These are phyloP conservation scores for Tragelaphus strepsiceros DNA, from an alignment of 2,113 vertebrate species.

Conservation along the genomic window DNA sequence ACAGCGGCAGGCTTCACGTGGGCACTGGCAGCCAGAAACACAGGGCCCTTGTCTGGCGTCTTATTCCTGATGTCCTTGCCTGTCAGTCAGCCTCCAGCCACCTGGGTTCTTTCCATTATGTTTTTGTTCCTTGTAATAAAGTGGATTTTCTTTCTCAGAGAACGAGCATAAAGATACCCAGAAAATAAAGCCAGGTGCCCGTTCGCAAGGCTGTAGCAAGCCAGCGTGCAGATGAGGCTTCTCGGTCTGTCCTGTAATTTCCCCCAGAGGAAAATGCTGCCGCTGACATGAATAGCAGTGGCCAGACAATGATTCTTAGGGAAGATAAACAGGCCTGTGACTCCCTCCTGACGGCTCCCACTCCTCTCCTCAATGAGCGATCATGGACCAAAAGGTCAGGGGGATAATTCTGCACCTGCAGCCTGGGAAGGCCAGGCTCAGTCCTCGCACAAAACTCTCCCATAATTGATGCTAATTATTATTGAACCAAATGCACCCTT, in stretches of 20 bases:
- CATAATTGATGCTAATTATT: conserved; percentile 80
- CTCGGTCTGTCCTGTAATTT: background rate
- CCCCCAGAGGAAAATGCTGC: conserved; percentile 36
- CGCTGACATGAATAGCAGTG: conserved; percentile 57
- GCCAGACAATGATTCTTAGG: background rate
- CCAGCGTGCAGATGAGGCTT: background rate
- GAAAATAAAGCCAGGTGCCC: conserved; percentile 42
- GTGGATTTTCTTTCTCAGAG: conserved; percentile 49
- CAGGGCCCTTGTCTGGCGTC: background rate
- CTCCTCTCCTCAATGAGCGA: conserved; percentile 6
- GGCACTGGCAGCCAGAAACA: conserved; percentile 51
- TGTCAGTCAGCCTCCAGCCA: conserved; percentile 45
- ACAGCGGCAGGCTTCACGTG: background rate
- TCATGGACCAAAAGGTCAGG: conserved; percentile 72
- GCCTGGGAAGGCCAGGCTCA: background rate
- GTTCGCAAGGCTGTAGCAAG: background rate
- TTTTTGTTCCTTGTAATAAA: conserved; percentile 47
- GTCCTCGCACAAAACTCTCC: background rate
- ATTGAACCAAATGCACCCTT: conserved; percentile 71
- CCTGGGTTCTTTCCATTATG: conserved; percentile 32
- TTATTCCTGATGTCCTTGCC: conserved; percentile 48
- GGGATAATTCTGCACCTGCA: conserved; percentile 82
- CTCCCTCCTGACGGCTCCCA: conserved; percentile 53
- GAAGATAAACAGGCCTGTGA: conserved; percentile 50
- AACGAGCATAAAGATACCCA: background rate